These are phyloP conservation scores for Drosophila eohydei DNA, from an alignment of 2,888 invertebrate genomes.

Conservation along the genomic window DNA sequence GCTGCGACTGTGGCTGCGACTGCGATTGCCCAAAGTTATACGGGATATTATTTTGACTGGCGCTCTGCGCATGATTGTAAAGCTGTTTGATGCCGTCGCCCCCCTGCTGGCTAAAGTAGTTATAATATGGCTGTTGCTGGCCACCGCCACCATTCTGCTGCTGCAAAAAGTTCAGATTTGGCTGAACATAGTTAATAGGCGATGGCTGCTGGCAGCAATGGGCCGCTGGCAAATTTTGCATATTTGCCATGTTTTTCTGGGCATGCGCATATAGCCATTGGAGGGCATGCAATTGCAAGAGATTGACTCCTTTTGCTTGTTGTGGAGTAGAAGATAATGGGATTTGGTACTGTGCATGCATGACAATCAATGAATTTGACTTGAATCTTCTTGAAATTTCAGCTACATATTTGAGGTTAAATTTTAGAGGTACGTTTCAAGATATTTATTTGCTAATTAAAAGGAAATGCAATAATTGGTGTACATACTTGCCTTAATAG, in stretches of 20 bases:
- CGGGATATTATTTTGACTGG: not conserved
- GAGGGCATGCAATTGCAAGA: not conserved
- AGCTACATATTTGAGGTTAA: not conserved
- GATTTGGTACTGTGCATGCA: not conserved
- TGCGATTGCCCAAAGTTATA: not conserved
- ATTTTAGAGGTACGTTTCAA: not conserved
- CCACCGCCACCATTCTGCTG: not conserved
- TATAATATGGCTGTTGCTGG: not conserved
- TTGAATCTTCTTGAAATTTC: not conserved
- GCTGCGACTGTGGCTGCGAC: not conserved
- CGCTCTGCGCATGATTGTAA: conserved; percentile 12
- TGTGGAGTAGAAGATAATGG: not conserved
- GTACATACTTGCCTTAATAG: not conserved
- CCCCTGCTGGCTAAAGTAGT: not conserved
- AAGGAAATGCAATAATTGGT: not conserved
- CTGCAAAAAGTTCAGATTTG: not conserved
- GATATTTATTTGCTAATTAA: too few relatives aligned
- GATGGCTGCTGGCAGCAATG: not conserved
- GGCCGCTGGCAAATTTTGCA: not conserved
- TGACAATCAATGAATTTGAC: not conserved
- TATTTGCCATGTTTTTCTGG: not conserved
- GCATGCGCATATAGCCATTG: not conserved
- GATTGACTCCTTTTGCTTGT: not conserved
- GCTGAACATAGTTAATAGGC: not conserved
- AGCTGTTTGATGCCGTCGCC: not conserved